Conservation (phyloP, 1,140 invertebrate genomes). For the Agraylea sexmaculata region DNA sequence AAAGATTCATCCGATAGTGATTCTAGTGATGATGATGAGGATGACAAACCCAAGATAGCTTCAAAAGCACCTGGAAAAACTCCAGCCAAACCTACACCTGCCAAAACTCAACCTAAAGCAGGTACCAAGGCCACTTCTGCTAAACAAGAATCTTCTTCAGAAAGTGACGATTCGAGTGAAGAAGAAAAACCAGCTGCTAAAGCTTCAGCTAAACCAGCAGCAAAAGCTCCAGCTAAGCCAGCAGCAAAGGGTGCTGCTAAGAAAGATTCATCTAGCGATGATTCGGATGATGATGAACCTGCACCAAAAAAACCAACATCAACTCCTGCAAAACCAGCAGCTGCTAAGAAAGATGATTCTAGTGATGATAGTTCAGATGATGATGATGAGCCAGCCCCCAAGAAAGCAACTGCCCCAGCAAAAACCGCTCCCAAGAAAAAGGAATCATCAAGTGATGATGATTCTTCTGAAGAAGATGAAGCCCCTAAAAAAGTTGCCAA, state of each 20-base stretch:
- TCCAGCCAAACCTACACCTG: no score
- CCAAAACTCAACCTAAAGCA: no score
- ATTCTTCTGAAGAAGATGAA: conserved; percentile 25
- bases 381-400: no score
- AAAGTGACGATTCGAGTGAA: conserved; percentile 8
- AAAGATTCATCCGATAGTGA: conserved; percentile 19
- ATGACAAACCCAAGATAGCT: conserved; percentile 19
- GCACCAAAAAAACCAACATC: conserved; percentile 13
- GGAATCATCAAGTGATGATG: conserved; percentile 24
- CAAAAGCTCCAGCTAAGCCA: conserved; percentile 18
- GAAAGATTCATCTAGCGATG: conserved; percentile 18
- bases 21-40: conserved; percentile 23
- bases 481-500: conserved; percentile 11
- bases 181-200: conserved; percentile 6
- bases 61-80: conserved; percentile 17
- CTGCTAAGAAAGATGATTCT: conserved; percentile 22
- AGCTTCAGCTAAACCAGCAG: conserved; percentile 9
- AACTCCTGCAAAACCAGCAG: conserved; percentile 13
- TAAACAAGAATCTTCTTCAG: conserved; percentile 24
- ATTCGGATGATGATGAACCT: conserved; percentile 21
- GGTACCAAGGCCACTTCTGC: conserved; percentile 23
- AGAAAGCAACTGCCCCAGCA: conserved; percentile 1
- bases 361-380: conserved; percentile 22
- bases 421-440: conserved; percentile 18
- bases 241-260: conserved; percentile 1